A percentile compares a stretch with the other conserved stretches of the same genome.
Evolutionary conservation across 2,113 vertebrate species (phyloP).

Genomic region (Sylvietta virens): DNA sequence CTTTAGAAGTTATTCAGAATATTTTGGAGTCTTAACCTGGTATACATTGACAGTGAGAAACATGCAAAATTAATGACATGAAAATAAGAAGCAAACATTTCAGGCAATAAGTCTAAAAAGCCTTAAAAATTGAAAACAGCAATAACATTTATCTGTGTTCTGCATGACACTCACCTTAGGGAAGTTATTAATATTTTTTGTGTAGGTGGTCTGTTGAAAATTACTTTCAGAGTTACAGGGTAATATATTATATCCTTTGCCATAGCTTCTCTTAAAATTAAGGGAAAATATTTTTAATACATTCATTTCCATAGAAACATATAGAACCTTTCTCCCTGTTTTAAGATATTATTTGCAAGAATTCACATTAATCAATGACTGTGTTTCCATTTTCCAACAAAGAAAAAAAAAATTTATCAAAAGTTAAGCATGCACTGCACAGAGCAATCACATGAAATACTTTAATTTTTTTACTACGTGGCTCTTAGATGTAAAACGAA

Average conservation of each 20-base stretch:
- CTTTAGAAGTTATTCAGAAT: background rate
- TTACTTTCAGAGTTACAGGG: background rate
- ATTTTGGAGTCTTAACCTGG: background rate
- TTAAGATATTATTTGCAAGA: background rate
- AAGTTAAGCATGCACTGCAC: background rate
- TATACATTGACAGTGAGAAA: background rate
- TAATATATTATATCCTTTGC: background rate
- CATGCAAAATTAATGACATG: background rate
- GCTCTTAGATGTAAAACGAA: background rate
- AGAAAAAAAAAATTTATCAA: background rate
- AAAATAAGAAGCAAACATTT: background rate
- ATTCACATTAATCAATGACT: background rate
- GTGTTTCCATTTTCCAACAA: background rate
- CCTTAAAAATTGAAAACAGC: conserved; percentile 7
- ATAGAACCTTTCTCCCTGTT: background rate
- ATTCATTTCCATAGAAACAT: background rate
- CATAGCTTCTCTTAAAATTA: background rate
- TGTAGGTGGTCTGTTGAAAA: conserved; percentile 25
- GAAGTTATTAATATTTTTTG: conserved; percentile 39
- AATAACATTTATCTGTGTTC: background rate
- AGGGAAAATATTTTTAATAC: conserved; percentile 3
- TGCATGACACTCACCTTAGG: background rate
- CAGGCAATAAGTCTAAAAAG: background rate
- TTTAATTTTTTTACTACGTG: background rate
- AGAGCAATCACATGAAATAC: background rate